These are phyloP conservation scores for Apomyelois bistriatella DNA, from an alignment of 2,888 invertebrate species.

Conservation along the genomic window DNA sequence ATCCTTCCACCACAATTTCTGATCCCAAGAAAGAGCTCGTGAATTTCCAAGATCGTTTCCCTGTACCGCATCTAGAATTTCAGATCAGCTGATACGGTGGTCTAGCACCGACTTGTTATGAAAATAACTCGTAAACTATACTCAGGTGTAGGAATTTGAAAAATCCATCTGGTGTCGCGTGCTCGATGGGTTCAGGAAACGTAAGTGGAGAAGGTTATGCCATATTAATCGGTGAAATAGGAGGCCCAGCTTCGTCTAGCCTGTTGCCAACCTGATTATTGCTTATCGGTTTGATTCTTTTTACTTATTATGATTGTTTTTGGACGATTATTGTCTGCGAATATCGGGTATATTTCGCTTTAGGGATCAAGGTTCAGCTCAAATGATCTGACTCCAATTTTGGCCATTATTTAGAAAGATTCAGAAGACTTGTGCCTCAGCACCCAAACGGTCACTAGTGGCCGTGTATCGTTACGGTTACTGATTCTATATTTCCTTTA, in stretches of 20 bases:
- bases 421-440: no score
- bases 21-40: no score
- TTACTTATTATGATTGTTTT: neutral
- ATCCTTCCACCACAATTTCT: no score
- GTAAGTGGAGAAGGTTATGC: slow-evolving; percentile 17
- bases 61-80: neutral
- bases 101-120: slow-evolving; percentile 8
- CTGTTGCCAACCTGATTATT: neutral
- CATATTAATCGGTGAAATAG: slow-evolving; percentile 16
- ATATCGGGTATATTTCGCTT: no score
- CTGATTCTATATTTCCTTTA: no score
- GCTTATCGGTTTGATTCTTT: neutral
- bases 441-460: no score
- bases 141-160: slow-evolving; percentile 35
- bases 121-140: slow-evolving; percentile 7
- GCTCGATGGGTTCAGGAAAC: slow-evolving; percentile 37
- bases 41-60: neutral
- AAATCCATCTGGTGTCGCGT: slow-evolving; percentile 41
- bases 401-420: no score
- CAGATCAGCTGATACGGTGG: slow-evolving; percentile 9
- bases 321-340: neutral
- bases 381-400: no score
- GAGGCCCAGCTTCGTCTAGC: slow-evolving; percentile 6
- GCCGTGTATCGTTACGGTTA: no score
- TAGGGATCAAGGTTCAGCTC: no score